phyloP scores from a whole-genome alignment of 2,797 vertebrate genomes.

The Cirrhinus mrigala region DNA sequence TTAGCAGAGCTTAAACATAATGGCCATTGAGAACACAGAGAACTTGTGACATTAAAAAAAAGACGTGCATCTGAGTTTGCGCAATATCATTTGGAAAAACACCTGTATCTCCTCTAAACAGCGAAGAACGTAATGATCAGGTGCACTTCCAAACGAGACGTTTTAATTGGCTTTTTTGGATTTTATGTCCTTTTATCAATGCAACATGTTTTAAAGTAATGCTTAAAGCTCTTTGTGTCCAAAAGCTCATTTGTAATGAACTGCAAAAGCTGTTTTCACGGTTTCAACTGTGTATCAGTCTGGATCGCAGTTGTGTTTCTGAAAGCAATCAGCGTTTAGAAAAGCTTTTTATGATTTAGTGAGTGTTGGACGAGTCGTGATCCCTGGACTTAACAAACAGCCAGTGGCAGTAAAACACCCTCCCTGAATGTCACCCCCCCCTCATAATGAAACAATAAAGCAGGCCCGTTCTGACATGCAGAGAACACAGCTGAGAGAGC shows the following conservation, averaged over 20 bases:
- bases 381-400: constrained; percentile 80
- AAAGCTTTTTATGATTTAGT: constrained; percentile 72
- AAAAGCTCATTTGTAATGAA: neutral
- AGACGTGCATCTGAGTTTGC: neutral
- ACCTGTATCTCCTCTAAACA: neutral
- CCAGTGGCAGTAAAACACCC: constrained; percentile 84
- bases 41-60: neutral
- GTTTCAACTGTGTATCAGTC: constrained; percentile 43
- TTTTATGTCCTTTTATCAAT: neutral
- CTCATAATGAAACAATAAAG: constrained; percentile 72
- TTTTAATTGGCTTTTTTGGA: neutral
- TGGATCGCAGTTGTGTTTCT: constrained; percentile 53
- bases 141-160: neutral
- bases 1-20: constrained; percentile 18
- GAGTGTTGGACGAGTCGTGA: constrained; percentile 72
- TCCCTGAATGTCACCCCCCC: constrained; percentile 76
- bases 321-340: constrained; percentile 49
- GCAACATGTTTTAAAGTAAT: constrained; percentile 1
- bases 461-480: constrained; percentile 75
- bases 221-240: constrained; percentile 4
- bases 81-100: neutral
- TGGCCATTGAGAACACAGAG: neutral
- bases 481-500: constrained; percentile 78
- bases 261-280: constrained; percentile 14
- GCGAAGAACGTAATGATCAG: neutral